phyloP scores from a whole-genome alignment of 2,888 invertebrate genomes.

The Branchinecta sandiegonensis region DNA sequence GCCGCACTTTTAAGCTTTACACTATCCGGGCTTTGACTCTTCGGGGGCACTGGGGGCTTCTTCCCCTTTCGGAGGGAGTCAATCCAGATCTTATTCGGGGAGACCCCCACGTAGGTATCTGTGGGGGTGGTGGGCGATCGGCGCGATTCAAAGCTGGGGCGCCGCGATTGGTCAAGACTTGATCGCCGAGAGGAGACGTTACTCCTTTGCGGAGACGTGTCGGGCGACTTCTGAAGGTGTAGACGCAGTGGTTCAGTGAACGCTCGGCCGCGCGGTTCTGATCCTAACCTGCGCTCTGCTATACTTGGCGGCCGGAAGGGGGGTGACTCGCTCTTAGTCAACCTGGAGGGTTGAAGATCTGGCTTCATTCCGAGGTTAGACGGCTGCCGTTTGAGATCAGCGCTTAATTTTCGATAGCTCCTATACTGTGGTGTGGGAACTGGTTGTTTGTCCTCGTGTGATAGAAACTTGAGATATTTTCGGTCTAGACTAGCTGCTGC shows the following conservation, averaged over 20 bases:
- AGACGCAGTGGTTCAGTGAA: slow-evolving; percentile 7
- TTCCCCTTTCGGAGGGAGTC: slow-evolving; percentile 43
- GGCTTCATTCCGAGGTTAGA: slow-evolving; percentile 8
- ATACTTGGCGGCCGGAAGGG: slow-evolving; percentile 2
- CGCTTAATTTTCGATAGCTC: slow-evolving; percentile 42
- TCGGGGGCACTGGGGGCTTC: slow-evolving; percentile 32
- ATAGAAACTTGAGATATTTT: slow-evolving; percentile 48
- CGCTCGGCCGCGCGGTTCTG: slow-evolving; percentile 14
- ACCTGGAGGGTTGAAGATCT: slow-evolving; percentile 2
- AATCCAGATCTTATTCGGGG: slow-evolving; percentile 41
- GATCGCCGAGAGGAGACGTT: slow-evolving; percentile 15
- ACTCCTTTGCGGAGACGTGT: not conserved
- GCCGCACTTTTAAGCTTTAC: slow-evolving; percentile 40
- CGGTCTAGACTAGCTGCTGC: slow-evolving; percentile 53
- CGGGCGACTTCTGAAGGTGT: not conserved
- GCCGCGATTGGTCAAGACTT: not conserved
- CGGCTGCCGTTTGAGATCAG: slow-evolving; percentile 2
- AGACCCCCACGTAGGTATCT: slow-evolving; percentile 26
- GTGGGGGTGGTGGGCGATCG: not conserved
- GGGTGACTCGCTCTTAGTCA: slow-evolving; percentile 6
- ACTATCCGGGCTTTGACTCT: slow-evolving; percentile 25
- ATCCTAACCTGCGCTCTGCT: not conserved
- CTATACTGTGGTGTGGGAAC: slow-evolving; percentile 64
- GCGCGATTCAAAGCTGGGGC: not conserved
- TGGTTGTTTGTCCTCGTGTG: slow-evolving; percentile 44